phyloP scores from a whole-genome alignment of 2,113 vertebrate species.

The Leucoraja erinaceus region DNA sequence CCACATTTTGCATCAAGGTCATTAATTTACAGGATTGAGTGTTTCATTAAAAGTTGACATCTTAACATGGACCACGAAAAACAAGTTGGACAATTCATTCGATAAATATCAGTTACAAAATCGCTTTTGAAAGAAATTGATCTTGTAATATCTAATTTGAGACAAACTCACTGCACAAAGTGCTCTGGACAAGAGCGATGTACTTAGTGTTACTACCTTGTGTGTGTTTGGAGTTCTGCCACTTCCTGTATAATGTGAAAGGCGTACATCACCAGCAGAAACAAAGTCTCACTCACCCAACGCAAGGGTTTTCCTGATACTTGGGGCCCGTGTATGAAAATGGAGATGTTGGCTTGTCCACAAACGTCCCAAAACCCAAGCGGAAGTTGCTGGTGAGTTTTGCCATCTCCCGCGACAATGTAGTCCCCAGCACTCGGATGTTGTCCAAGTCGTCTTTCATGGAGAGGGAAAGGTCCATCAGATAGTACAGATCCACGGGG shows the following conservation, averaged over 20 bases:
- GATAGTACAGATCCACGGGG: conserved; percentile 92
- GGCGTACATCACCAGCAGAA: background rate
- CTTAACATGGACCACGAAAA: background rate
- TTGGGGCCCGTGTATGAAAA: conserved; percentile 87
- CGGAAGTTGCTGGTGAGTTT: conserved; percentile 97
- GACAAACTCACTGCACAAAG: background rate
- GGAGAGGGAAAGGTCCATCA: conserved; percentile 97
- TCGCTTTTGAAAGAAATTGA: too few relatives aligned
- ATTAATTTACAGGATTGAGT: background rate
- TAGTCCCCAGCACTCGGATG: conserved; percentile 85
- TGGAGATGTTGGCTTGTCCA: conserved; percentile 95
- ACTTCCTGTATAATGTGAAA: background rate
- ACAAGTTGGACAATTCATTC: background rate
- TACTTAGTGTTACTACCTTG: background rate
- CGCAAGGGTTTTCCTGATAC: conserved; percentile 90
- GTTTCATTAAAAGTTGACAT: background rate
- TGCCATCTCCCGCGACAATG: conserved; percentile 85
- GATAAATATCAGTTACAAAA: background rate
- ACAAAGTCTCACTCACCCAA: conserved; percentile 65
- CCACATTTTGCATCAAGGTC: background rate
- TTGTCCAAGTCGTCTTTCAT: conserved; percentile 95
- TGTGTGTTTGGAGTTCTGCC: background rate
- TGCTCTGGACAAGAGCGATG: background rate
- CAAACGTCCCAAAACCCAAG: conserved; percentile 88
- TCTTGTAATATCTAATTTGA: background rate